phyloP scores from a whole-genome alignment of 2,888 invertebrate genomes.

The Mimachlamys varia region DNA sequence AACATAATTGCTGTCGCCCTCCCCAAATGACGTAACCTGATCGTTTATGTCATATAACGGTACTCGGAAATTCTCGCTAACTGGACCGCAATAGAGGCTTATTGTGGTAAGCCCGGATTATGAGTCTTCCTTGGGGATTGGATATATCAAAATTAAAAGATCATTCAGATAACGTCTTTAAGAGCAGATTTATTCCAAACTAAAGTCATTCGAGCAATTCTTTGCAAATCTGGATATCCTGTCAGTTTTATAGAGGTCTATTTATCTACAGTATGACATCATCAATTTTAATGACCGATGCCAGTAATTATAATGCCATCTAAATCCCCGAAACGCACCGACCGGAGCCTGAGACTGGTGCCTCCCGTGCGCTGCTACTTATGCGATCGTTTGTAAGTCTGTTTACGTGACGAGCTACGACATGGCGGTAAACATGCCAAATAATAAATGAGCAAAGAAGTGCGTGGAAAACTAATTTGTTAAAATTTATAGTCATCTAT shows the following conservation, averaged over 20 bases:
- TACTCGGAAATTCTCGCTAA: neutral
- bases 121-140: neutral
- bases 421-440: neutral
- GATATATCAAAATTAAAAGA: slow-evolving; percentile 19
- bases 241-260: slow-evolving; percentile 22
- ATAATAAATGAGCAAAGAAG: neutral
- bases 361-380: neutral
- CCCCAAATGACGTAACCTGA: neutral
- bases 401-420: neutral
- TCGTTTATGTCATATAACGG: slow-evolving; percentile 3
- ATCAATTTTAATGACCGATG: slow-evolving; percentile 8
- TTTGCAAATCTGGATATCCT: slow-evolving; percentile 26
- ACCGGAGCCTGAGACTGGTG: neutral
- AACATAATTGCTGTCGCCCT: too few species aligned
- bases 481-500: neutral
- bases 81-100: neutral
- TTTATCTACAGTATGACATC: slow-evolving; percentile 24
- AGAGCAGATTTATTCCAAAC: slow-evolving; percentile 12
- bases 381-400: neutral
- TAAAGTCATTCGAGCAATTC: slow-evolving; percentile 16
- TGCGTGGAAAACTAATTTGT: neutral
- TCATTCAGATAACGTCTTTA: neutral
- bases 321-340: slow-evolving; percentile 21
- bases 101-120: neutral
- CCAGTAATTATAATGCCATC: slow-evolving; percentile 13